Evolutionary conservation across 1,140 invertebrate species (phyloP).

Genomic region (Adelges cooleyi): DNA sequence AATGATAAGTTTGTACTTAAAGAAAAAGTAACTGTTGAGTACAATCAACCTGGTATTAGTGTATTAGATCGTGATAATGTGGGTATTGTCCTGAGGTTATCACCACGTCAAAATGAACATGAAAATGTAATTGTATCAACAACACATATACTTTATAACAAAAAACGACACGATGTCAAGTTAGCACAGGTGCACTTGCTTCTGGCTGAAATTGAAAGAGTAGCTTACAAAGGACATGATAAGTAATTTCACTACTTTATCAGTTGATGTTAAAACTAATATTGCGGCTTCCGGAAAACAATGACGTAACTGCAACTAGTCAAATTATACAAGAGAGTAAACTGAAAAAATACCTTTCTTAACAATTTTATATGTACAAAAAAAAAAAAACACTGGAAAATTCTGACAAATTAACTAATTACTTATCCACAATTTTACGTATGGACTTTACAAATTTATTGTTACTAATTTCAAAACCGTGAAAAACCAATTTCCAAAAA

Average conservation of each 20-base stretch:
- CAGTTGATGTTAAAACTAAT: not conserved
- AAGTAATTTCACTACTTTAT: too few species aligned
- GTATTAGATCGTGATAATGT: slow-evolving; percentile 78
- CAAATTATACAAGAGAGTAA: too few species aligned
- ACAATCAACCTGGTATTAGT: slow-evolving; percentile 36
- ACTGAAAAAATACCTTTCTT: too few species aligned
- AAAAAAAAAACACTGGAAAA: too few species aligned
- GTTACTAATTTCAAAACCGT: too few species aligned
- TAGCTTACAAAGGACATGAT: slow-evolving; percentile 45
- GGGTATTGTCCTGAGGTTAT: slow-evolving; percentile 64
- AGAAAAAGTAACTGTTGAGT: slow-evolving; percentile 51
- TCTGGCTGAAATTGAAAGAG: slow-evolving; percentile 67
- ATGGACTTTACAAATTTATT: too few species aligned
- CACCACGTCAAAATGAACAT: slow-evolving; percentile 40
- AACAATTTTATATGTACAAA: too few species aligned
- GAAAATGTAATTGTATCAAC: slow-evolving; percentile 66
- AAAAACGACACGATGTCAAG: slow-evolving; percentile 71
- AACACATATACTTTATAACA: slow-evolving; percentile 91
- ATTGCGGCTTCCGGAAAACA: not conserved
- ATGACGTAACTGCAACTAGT: not conserved
- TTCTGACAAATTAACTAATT: too few species aligned
- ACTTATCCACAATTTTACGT: too few species aligned
- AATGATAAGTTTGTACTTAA: slow-evolving; percentile 48
- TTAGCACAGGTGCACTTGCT: slow-evolving; percentile 71
- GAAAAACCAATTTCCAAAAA: too few species aligned